Conservation (phyloP, 2,113 vertebrate genomes). For the Fulica atra region DNA sequence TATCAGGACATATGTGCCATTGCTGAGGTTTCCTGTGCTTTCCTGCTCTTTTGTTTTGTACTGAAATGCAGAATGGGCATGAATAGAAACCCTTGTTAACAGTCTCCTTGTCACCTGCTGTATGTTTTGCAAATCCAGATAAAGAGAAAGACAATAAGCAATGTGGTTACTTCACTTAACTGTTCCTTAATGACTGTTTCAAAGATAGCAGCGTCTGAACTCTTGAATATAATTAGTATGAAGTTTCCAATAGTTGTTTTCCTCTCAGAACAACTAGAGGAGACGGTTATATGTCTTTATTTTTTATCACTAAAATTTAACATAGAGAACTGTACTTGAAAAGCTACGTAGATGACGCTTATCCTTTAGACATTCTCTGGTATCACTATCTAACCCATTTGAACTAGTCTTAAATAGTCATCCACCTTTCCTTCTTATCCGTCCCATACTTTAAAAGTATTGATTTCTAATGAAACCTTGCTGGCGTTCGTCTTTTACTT, state of each 20-base stretch:
- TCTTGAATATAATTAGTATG: not conserved
- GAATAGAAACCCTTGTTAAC: not conserved
- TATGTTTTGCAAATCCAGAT: not conserved
- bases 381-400: not conserved
- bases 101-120: not conserved
- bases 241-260: not conserved
- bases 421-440: not conserved
- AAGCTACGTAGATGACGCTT: not conserved
- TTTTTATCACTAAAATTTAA: not conserved
- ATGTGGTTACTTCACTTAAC: not conserved
- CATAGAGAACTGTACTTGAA: not conserved
- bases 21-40: not conserved
- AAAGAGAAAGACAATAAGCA: not conserved
- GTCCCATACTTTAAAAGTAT: not conserved
- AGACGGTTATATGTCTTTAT: not conserved
- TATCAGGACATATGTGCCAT: not conserved
- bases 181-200: not conserved
- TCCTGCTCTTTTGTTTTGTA: not conserved
- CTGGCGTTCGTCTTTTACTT: not conserved
- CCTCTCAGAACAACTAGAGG: not conserved
- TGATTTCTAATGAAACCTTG: not conserved
- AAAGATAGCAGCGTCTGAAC: not conserved
- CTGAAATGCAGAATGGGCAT: not conserved
- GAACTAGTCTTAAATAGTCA: not conserved
- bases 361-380: not conserved